These are phyloP conservation scores for Porites australiensis DNA, from an alignment of 64 coral and sea anemone species.

Conservation along the genomic window DNA sequence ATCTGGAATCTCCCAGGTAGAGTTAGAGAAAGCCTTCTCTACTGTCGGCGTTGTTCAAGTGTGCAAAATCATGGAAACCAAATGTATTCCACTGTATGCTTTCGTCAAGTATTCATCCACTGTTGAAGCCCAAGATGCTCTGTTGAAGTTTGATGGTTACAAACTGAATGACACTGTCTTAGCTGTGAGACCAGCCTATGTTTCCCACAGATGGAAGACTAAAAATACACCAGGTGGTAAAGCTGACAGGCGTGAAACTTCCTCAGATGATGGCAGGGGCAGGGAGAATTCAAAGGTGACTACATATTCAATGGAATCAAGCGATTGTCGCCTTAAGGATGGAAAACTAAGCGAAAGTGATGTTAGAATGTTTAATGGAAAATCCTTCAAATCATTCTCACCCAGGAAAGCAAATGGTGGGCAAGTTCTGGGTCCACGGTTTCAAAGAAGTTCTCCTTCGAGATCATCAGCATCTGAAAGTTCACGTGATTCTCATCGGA, in stretches of 20 bases:
- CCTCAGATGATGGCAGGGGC: constrained; percentile 4
- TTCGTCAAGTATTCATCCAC: constrained; percentile 36
- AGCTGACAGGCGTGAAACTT: not conserved
- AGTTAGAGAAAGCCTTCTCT: constrained; percentile 14
- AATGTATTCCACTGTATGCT: not conserved
- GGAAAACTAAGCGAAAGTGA: constrained; percentile 6
- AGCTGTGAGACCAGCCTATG: constrained; percentile 36
- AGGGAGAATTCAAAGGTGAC: not conserved
- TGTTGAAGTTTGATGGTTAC: constrained; percentile 16
- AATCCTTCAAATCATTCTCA: not conserved
- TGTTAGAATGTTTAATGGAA: not conserved
- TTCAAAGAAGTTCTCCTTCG: not conserved
- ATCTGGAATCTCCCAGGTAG: constrained; percentile 12
- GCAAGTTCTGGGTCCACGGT: not conserved
- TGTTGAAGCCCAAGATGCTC: constrained; percentile 37
- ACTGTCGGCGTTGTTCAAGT: constrained; percentile 7
- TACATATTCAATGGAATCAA: constrained; percentile 15
- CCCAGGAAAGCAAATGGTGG: not conserved
- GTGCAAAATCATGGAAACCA: constrained; percentile 49
- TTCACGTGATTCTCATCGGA: not conserved
- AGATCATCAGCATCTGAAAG: not conserved
- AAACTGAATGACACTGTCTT: constrained; percentile 14
- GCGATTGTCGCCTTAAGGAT: constrained; percentile 27
- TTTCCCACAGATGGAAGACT: not conserved
- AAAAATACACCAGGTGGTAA: not conserved